phyloP scores from a whole-genome alignment of 2,113 vertebrate species.

The Uria aalge region DNA sequence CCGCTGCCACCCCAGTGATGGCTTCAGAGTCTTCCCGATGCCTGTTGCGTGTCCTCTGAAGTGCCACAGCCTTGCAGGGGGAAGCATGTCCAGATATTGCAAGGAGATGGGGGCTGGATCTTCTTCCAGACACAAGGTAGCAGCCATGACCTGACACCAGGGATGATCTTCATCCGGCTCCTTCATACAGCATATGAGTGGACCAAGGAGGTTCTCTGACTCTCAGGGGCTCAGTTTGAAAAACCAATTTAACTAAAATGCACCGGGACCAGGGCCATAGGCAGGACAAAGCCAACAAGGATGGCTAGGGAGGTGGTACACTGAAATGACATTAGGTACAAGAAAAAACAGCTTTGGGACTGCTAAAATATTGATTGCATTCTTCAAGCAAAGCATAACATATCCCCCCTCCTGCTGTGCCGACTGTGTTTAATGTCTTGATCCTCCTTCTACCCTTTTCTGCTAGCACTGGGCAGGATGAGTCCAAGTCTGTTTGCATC shows the following conservation, averaged over 20 bases:
- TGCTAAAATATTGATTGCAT: background rate
- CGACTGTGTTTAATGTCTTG: background rate
- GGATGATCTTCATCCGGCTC: background rate
- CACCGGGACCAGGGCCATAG: background rate
- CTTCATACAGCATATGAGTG: accelerated
- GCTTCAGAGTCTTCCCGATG: background rate
- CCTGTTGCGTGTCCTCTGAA: too few relatives aligned
- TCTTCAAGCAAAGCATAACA: background rate
- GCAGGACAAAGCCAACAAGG: background rate
- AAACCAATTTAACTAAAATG: background rate
- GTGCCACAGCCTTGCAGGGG: background rate
- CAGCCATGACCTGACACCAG: background rate
- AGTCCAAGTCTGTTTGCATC: background rate
- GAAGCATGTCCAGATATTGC: accelerated
- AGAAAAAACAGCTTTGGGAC: background rate
- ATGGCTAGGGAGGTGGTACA: background rate
- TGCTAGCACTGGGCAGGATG: background rate
- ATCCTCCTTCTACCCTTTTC: background rate
- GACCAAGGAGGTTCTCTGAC: background rate
- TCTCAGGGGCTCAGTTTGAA: background rate
- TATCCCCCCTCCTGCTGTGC: background rate
- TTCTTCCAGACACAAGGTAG: background rate
- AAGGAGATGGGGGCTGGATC: too few relatives aligned
- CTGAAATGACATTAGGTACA: background rate
- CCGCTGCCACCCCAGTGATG: background rate